Base-by-base conservation (phyloP, 1,140 invertebrate genomes). In the Ctenoplectra terminalis region DNA sequence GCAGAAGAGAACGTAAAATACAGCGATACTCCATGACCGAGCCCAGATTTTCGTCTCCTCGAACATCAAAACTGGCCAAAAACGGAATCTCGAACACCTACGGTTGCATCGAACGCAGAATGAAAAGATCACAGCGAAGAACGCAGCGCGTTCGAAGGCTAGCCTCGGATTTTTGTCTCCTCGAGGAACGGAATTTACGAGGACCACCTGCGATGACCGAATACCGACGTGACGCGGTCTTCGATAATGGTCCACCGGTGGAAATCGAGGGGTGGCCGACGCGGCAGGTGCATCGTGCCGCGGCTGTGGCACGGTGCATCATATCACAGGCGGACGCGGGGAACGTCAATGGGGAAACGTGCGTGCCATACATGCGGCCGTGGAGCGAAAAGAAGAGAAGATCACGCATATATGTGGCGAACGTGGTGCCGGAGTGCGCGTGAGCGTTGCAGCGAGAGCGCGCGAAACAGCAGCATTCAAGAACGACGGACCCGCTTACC, bases 401-500 rank as follows among this genome's bases (percentile, higher is more conserved):
- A 50, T 17, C 15, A 2, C 2, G 15, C 11, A 0, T 2, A 37
- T 4, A 54, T 8, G 31, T 3, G 40, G 37, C n/a, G 23, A 48
- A 23, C 1, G n/a, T n/a, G n/a, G n/a, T 34, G 9, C n/a, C 23
- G 9, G 40, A 40, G 29, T 40, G 31, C 40, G 43, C 17, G 31
- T 52, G n/a, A n/a, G 58, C 43, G 37, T 37, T 43, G 34, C 20
- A 29, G 43, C 15, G 17, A 15, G 17, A 15, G 23, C 63, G 61
- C 67, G 80, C 71, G 82, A 86, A 85, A 87, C 83, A 74, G 77
- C 79, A 43, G 58, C 87, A 86, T 84, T 81, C 72, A 83, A 77
- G 84, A 77, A 83, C 81, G 81, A 86, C 58, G 72, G 69, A 93
- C 92, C 86, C 85, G 92, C 91, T 93, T 91, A 89, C 92, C 92